These are phyloP conservation scores for Eulacestoma nigropectus DNA, from an alignment of 2,113 vertebrate genomes.

Conservation along the genomic window DNA sequence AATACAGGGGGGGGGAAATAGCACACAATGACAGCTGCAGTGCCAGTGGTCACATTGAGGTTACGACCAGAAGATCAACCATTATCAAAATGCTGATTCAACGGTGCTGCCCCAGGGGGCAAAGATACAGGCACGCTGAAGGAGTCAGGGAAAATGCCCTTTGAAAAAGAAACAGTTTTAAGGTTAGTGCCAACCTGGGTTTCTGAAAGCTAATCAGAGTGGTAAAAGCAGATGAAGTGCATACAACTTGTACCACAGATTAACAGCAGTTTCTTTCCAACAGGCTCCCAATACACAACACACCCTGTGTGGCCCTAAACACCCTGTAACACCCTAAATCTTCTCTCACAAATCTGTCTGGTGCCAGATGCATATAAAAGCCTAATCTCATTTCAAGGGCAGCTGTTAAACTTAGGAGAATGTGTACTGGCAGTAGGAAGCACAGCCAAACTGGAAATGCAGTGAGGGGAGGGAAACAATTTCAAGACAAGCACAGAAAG, in stretches of 20 bases:
- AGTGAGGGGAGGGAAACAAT: not conserved
- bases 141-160: not conserved
- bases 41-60: not conserved
- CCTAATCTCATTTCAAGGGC: constrained; percentile 12
- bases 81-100: not conserved
- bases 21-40: not conserved
- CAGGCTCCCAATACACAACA: fast-evolving
- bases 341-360: not conserved
- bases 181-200: not conserved
- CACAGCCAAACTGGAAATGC: not conserved
- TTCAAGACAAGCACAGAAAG: not conserved
- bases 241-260: not conserved
- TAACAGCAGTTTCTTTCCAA: not conserved
- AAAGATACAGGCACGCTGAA: not conserved
- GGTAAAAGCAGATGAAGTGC: not conserved
- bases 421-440: not conserved
- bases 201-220: not conserved
- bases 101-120: not conserved
- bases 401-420: not conserved
- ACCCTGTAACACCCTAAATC: constrained; percentile 11
- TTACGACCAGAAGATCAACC: not conserved
- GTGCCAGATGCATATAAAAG: constrained; percentile 16
- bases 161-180: not conserved
- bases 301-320: not conserved
- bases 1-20: not conserved